Conservation (phyloP, 2,888 invertebrate genomes). For the Agrotis ipsilon region DNA sequence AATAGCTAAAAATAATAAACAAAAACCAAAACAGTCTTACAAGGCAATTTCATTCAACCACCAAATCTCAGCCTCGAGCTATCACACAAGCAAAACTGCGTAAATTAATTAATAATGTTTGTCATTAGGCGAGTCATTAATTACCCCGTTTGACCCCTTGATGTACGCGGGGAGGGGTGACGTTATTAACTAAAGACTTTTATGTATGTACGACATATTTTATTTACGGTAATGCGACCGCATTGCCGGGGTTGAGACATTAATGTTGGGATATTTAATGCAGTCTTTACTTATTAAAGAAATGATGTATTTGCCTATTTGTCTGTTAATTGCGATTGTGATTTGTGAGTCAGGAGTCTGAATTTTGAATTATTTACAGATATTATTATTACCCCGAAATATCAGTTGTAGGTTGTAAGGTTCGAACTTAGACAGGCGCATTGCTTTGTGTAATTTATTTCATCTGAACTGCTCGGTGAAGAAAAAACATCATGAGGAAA, state of each 20-base stretch:
- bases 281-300: not conserved
- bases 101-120: slow-evolving; percentile 56
- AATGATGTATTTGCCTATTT: too few relatives aligned
- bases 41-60: slow-evolving; percentile 12
- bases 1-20: not conserved
- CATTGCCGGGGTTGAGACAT: not conserved
- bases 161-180: slow-evolving; percentile 15
- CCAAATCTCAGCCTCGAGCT: slow-evolving; percentile 16
- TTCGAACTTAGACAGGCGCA: too few relatives aligned
- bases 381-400: too few relatives aligned
- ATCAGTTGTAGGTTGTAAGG: too few relatives aligned
- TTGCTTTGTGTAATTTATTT: too few relatives aligned
- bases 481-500: too few relatives aligned
- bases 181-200: slow-evolving; percentile 31
- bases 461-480: too few relatives aligned
- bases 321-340: too few relatives aligned
- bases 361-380: too few relatives aligned
- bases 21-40: not conserved
- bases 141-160: slow-evolving; percentile 43
- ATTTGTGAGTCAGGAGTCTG: too few relatives aligned
- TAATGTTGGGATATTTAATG: slow-evolving; percentile 1
- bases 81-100: slow-evolving; percentile 35
- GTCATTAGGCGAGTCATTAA: slow-evolving; percentile 55
- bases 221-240: slow-evolving; percentile 34
- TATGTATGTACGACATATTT: slow-evolving; percentile 44